Base-by-base conservation (phyloP, 2,888 invertebrate genomes). In the Amiota communis region DNA sequence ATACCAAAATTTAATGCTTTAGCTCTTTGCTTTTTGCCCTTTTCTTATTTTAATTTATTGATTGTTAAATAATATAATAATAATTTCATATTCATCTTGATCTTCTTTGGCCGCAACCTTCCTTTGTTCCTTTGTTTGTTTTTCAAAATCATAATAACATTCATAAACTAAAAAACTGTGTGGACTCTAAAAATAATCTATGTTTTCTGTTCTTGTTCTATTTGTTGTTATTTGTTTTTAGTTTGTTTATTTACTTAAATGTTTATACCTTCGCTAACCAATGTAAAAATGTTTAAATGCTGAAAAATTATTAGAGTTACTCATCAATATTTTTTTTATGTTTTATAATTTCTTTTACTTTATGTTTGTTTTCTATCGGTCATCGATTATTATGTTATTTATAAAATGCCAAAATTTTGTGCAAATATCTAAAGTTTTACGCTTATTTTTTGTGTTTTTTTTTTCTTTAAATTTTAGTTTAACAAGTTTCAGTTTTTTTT, bases 391-490 rank as follows among this genome's bases (percentile, higher is more conserved):
- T 63, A 51, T 65, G 75, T 69, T 73, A 49, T 86, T 78, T 85
- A 85, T 80, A 85, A 86, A 83, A 86, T 86, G 84, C 86, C 85
- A 85, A 86, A 82, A 83, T 85, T 86, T 83, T 83, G 83, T 83
- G 83, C 83, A 83, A 86, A 83, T 86, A 82, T 82, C 48, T 82
- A 85, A 85, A 84, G 59, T 68, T 57, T 57, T 67, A 72, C 75
- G 72, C 75, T 71, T 72, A 13, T 36, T 36, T 64, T 20, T 71
- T 83, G 74, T 69, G 74, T 76, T 76, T 77, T 57, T 75, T 73
- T 77, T 73, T 46, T 63, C n/a, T 85, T 81, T 20, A 78, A 79
- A 78, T 81, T 86, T 83, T 85, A 83, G 85, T 85, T 79, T 59
- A 59, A 59, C 59, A 59, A 59, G 11, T n/a, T 51, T n/a, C 53